These are phyloP conservation scores for Phylloscopus whistleri DNA, from an alignment of 2,113 vertebrate genomes.

Conservation along the genomic window DNA sequence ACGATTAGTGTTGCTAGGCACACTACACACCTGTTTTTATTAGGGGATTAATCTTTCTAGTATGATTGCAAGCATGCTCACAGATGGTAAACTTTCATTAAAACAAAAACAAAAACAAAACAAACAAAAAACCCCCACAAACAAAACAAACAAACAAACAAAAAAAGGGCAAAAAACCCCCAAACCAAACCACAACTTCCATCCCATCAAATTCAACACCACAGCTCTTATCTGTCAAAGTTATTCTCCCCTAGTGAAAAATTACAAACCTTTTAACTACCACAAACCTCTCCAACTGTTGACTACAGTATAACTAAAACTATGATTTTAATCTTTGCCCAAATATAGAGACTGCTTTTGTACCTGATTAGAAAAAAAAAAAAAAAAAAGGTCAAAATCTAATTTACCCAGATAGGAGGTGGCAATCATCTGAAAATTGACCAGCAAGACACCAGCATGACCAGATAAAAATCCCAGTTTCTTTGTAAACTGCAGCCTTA, in stretches of 20 bases:
- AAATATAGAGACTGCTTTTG: not conserved
- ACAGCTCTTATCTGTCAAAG: not conserved
- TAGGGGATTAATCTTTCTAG: not conserved
- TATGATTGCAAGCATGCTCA: not conserved
- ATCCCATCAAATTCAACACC: rapidly evolving
- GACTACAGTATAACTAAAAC: not conserved
- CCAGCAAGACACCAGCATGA: not conserved
- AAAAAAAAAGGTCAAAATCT: not conserved
- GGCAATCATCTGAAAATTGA: not conserved
- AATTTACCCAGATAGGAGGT: rapidly evolving
- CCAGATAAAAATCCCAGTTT: not conserved
- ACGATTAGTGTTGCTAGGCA: not conserved
- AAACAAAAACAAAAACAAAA: not conserved
- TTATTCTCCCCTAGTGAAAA: not conserved
- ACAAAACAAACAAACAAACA: too few relatives aligned
- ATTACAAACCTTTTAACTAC: not conserved
- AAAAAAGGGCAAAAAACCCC: too few relatives aligned
- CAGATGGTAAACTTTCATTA: not conserved
- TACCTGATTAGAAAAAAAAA: not conserved
- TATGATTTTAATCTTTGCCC: not conserved
- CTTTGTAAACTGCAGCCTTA: not conserved
- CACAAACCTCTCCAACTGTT: not conserved
- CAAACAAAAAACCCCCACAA: too few relatives aligned
- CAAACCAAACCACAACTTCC: rapidly evolving
- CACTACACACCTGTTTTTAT: not conserved